Percentiles rank a stretch among this genome's conserved stretches.
phyloP scores from a whole-genome alignment of 2,797 vertebrate species.

The Rallus crepitans region DNA sequence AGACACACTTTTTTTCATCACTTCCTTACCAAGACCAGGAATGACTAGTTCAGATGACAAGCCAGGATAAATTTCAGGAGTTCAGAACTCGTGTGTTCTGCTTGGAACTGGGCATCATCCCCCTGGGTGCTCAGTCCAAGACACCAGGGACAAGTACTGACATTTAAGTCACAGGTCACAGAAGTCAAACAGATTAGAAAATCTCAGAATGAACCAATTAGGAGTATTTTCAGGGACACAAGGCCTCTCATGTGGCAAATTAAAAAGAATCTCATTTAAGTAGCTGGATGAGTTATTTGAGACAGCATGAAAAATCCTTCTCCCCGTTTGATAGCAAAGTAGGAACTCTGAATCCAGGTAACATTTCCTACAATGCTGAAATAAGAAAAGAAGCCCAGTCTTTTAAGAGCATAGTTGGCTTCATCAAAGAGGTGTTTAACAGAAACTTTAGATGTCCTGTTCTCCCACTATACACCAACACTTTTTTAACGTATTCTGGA shows the following conservation, averaged over 20 bases:
- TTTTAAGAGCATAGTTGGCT: not conserved
- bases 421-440: not conserved
- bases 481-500: not conserved
- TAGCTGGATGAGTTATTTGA: not conserved
- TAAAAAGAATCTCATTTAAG: not conserved
- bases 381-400: not conserved
- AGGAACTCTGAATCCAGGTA: not conserved
- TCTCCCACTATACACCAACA: not conserved
- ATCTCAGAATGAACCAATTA: not conserved
- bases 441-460: not conserved
- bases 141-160: not conserved
- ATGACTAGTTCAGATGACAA: not conserved
- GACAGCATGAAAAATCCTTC: not conserved
- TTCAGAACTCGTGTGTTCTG: not conserved
- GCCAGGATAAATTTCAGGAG: not conserved
- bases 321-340: not conserved
- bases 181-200: not conserved
- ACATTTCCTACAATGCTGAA: not conserved
- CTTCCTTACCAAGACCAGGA: not conserved
- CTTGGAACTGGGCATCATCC: not conserved
- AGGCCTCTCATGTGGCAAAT: not conserved
- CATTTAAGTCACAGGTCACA: not conserved
- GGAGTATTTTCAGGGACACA: not conserved
- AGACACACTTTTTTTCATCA: accelerated
- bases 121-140: not conserved